phyloP scores from a whole-genome alignment of 2,888 invertebrate genomes.

The Stegophylla sp. region DNA sequence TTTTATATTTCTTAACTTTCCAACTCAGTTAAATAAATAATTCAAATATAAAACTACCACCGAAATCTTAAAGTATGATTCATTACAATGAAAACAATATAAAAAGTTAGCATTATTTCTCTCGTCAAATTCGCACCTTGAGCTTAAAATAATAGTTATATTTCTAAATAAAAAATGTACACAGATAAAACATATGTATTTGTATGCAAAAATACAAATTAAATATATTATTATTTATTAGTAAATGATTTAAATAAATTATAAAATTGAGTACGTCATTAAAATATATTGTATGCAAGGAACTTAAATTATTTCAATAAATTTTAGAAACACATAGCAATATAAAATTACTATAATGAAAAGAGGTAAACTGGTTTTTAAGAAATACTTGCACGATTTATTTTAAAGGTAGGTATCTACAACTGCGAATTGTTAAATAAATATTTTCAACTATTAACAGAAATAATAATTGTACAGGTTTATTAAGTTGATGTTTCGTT shows the following conservation, averaged over 20 bases:
- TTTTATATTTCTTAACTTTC: not conserved
- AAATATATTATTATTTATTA: no score
- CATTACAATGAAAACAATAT: not conserved
- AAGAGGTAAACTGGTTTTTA: not conserved
- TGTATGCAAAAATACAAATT: no score
- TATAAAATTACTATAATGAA: not conserved
- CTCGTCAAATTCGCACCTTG: not conserved
- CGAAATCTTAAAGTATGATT: slow-evolving; percentile 4
- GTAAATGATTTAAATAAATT: no score
- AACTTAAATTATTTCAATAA: not conserved
- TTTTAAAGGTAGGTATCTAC: no score
- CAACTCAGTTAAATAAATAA: not conserved
- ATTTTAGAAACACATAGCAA: not conserved
- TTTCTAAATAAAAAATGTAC: not conserved
- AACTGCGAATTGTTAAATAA: no score
- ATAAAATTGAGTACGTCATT: not conserved
- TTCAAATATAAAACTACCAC: not conserved
- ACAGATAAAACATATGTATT: no score
- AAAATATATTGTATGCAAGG: not conserved
- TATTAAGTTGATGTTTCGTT: no score
- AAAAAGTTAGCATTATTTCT: not conserved
- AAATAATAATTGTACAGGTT: no score
- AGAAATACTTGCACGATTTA: not conserved
- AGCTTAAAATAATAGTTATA: not conserved
- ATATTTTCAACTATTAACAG: no score